Conservation (phyloP, 53 echinoderm and acorn worm species). For the Apostichopus leukothele region DNA sequence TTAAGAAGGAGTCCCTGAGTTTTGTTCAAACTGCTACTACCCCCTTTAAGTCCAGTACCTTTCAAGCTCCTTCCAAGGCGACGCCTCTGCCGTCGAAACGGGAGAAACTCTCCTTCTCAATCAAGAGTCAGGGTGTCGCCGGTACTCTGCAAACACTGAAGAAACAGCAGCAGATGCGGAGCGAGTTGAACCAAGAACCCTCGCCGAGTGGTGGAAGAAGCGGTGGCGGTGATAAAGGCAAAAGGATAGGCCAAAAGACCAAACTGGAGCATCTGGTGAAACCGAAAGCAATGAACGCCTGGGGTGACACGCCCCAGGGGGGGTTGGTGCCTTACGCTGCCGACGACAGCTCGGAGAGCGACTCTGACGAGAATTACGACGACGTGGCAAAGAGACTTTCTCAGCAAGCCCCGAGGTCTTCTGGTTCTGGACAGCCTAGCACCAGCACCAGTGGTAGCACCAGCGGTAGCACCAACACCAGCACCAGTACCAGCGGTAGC, state of each 20-base stretch:
- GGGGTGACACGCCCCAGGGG: neutral
- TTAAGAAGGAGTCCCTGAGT: conserved; percentile 31
- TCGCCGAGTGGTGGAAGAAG: neutral
- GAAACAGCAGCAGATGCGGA: conserved; percentile 40
- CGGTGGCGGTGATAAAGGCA: neutral
- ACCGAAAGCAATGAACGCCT: conserved; percentile 28
- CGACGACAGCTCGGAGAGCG: conserved; percentile 79
- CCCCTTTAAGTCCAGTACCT: conserved; percentile 5
- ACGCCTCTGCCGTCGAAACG: conserved; percentile 60
- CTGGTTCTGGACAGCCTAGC: conserved; percentile 40
- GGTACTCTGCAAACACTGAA: conserved; percentile 54
- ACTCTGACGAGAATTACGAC: conserved; percentile 89
- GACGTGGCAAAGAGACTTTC: conserved; percentile 70
- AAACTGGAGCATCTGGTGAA: conserved; percentile 47
- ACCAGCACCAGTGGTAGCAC: conserved; percentile 10
- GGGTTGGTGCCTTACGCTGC: conserved; percentile 74
- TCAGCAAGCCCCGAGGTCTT: conserved; percentile 40
- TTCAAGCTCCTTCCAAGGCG: conserved; percentile 46
- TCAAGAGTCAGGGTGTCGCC: conserved; percentile 58
- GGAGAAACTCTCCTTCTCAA: conserved; percentile 66
- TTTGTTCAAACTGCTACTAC: conserved; percentile 18
- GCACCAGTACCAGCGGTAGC: too few species aligned
- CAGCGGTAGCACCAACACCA: neutral
- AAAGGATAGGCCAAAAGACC: neutral
- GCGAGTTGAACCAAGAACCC: neutral